phyloP scores from a whole-genome alignment of 2,888 invertebrate species.

The Drosophila neonasuta region DNA sequence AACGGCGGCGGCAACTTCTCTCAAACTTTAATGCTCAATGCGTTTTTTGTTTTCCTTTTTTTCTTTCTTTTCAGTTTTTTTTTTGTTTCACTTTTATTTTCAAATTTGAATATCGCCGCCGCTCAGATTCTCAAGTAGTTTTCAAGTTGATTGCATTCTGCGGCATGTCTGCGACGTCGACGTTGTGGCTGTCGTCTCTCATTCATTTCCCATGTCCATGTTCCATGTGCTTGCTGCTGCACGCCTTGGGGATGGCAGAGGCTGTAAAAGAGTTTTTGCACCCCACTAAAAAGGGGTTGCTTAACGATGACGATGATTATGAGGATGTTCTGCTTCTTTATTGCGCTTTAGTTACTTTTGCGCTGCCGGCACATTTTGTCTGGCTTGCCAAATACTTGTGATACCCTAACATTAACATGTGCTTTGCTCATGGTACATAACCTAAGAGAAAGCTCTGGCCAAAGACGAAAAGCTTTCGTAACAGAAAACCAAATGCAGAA shows the following conservation, averaged over 20 bases:
- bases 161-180: constrained; percentile 33
- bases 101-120: constrained; percentile 68
- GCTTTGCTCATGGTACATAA: background rate
- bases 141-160: constrained; percentile 73
- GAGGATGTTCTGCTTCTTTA: constrained; percentile 33
- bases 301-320: constrained; percentile 37
- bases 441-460: background rate
- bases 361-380: constrained; percentile 44
- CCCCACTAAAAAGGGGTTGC: constrained; percentile 66
- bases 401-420: constrained; percentile 19
- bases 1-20: constrained; percentile 36
- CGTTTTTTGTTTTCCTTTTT: constrained; percentile 36
- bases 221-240: constrained; percentile 36
- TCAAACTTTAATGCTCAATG: constrained; percentile 32
- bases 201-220: constrained; percentile 63
- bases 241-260: constrained; percentile 28
- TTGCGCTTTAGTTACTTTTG: constrained; percentile 39
- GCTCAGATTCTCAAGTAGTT: constrained; percentile 72
- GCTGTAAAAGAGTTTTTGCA: constrained; percentile 54
- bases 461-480: background rate
- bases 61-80: constrained; percentile 1
- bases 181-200: constrained; percentile 27
- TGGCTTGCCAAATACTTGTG: constrained; percentile 28
- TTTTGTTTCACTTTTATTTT: constrained; percentile 66
- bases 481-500: background rate